Conservation (phyloP, 2,888 invertebrate species). For the Scaptomyza flava region DNA sequence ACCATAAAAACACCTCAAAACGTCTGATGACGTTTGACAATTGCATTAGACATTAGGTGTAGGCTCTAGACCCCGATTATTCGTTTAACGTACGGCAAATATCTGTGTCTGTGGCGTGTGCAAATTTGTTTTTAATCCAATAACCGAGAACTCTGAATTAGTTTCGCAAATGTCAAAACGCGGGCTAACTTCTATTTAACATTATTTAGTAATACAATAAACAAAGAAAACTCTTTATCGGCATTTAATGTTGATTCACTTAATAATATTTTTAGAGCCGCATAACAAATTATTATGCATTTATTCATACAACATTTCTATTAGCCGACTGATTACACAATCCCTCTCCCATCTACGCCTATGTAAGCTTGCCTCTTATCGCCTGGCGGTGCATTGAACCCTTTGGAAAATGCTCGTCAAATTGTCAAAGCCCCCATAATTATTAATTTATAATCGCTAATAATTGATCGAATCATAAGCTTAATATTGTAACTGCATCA, state of each 20-base stretch:
- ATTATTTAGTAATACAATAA: constrained; percentile 4
- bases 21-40: constrained; percentile 7
- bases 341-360: no score
- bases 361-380: no score
- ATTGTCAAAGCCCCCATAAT: no score
- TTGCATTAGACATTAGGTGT: constrained; percentile 42
- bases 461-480: no score
- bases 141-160: constrained; percentile 48
- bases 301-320: no score
- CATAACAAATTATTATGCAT: no score
- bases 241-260: neutral
- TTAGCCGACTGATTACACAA: no score
- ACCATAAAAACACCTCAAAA: neutral
- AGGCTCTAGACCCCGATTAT: neutral
- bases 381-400: no score
- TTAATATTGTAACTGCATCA: no score
- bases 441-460: no score
- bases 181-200: constrained; percentile 4
- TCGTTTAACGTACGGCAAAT: constrained; percentile 62
- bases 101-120: constrained; percentile 67
- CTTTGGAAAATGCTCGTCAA: no score
- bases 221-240: constrained; percentile 11
- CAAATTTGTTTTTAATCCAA: constrained; percentile 66
- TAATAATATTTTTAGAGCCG: no score
- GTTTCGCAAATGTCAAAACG: constrained; percentile 8